Evolutionary conservation across 2,113 vertebrate genomes (phyloP).

Genomic region (Albula goreensis): DNA sequence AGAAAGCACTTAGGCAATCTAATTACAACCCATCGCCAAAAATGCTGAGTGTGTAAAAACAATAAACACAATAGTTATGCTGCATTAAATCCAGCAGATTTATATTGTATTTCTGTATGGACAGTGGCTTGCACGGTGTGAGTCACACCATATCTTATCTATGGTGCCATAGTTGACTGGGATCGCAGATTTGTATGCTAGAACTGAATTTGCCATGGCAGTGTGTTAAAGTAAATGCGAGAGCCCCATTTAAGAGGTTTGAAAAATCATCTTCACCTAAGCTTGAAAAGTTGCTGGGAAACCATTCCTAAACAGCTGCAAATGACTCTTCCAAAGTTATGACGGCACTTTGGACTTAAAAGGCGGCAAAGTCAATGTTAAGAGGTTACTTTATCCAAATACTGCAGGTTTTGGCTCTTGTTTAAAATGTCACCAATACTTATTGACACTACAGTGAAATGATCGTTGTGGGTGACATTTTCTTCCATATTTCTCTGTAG

Average conservation of each 20-base stretch:
- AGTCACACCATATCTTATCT: too few relatives aligned
- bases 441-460: not conserved
- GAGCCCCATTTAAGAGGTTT: not conserved
- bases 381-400: not conserved
- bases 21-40: not conserved
- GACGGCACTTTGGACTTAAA: not conserved
- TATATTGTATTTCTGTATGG: not conserved
- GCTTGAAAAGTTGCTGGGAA: not conserved
- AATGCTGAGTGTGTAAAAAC: not conserved
- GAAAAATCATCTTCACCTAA: not conserved
- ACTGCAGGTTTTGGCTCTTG: not conserved
- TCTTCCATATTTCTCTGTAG: not conserved
- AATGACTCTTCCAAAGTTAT: not conserved
- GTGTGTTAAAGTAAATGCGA: not conserved
- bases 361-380: not conserved
- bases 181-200: not conserved
- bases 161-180: not conserved
- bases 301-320: not conserved
- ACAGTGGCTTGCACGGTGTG: too few relatives aligned
- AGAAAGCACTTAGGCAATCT: not conserved
- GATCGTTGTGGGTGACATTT: not conserved
- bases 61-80: not conserved
- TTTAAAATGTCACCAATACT: not conserved
- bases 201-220: not conserved
- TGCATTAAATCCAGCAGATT: not conserved